Evolutionary conservation across 1,140 invertebrate species (phyloP), one percentile per base, ranked within the genome.

Genomic region (Camponotus vicinus): DNA sequence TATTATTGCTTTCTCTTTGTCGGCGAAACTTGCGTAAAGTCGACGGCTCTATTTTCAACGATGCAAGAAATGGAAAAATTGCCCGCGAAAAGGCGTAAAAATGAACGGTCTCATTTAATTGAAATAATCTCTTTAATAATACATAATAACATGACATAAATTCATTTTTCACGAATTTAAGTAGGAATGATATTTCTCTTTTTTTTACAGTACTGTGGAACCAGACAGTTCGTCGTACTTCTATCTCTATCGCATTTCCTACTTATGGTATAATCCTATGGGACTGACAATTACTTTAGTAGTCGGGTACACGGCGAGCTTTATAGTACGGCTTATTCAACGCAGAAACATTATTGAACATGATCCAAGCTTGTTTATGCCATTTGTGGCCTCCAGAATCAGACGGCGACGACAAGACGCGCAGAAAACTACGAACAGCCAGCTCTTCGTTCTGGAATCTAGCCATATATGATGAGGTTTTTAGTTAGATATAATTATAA

Each of bases 181-280:
- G 13, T 15, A 21, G 3, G 4, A 52, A 6, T 52, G 15, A 80
- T 70, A 8, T 9, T 70, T 37, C 49, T 70, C 40, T 70, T 64
- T 52, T 18, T 64, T 66, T 91, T 87, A 21, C 59, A 91, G 91
- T 15, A 82, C 85, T 9, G 63, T 83, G 7, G 5, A 79, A 34
- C 11, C 32, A 0, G 85, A 92, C 49, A 76, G 91, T 3, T 86
- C 89, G 0, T 82, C 73, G 0, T 92, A 93, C 32, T 93, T 94
- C 32, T 93, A 91, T 57, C 59, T 97, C 32, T 97, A 96, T 86
- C 96, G 96, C 18, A 95, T 97, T 18, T 97, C 96, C 18, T 97
- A 97, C 86, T 95, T 97, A 90, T 97, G 96, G 96, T 97, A 97
- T 89, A 96, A 97, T 1, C 96, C 97, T 1, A 94, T 98, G 45